phyloP scores from a whole-genome alignment of 1,140 invertebrate genomes.

The Lepidostoma basale region DNA sequence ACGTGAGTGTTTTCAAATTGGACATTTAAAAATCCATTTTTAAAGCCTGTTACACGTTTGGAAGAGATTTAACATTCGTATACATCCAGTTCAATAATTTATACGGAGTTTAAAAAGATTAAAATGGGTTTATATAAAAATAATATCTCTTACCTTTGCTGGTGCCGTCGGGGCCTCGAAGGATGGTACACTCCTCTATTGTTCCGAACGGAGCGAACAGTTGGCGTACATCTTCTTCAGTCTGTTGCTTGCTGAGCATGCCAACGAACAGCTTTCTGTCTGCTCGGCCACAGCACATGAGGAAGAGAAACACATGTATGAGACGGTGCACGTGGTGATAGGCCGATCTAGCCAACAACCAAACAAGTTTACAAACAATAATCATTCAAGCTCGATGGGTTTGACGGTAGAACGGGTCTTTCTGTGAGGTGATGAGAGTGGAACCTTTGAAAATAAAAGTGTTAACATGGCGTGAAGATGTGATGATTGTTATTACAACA shows the following conservation, averaged over 20 bases:
- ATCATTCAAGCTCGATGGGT: constrained; percentile 42
- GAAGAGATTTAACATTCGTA: no score
- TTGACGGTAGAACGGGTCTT: constrained; percentile 26
- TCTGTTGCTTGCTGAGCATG: constrained; percentile 99
- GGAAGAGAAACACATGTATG: constrained; percentile 26
- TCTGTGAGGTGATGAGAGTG: constrained; percentile 28
- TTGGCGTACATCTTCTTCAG: constrained; percentile 97
- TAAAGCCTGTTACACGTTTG: no score
- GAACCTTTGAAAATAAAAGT: constrained; percentile 30
- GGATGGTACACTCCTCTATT: constrained; percentile 99
- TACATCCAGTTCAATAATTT: no score
- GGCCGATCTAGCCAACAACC: constrained; percentile 17
- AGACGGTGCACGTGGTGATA: not conserved
- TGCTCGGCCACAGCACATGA: constrained; percentile 56
- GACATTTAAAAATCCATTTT: no score
- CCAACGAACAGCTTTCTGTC: constrained; percentile 99
- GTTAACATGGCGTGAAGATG: constrained; percentile 20
- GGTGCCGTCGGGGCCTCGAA: constrained; percentile 93
- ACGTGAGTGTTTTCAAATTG: constrained; percentile 1
- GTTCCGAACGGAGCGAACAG: constrained; percentile 95
- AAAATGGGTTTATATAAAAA: not conserved
- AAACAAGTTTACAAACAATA: constrained; percentile 43
- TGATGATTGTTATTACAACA: constrained; percentile 28
- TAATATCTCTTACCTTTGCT: constrained; percentile 85
- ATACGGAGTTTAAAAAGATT: no score